These are phyloP conservation scores for Bucco capensis DNA, from an alignment of 2,113 vertebrate genomes.

Conservation along the genomic window DNA sequence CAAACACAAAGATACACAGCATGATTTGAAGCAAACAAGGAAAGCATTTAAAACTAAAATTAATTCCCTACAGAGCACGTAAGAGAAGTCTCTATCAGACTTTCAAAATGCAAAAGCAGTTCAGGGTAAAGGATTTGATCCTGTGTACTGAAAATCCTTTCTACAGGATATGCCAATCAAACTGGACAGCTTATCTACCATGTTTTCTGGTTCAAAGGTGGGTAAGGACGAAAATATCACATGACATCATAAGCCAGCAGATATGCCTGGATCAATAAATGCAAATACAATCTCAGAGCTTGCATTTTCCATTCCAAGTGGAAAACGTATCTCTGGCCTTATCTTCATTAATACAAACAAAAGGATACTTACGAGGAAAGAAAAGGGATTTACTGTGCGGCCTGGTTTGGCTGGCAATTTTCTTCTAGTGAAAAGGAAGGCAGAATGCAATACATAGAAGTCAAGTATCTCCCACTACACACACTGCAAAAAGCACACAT, in stretches of 20 bases:
- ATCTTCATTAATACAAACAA: constrained; percentile 44
- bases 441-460: neutral
- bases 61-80: neutral
- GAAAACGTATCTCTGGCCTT: constrained; percentile 3
- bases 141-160: neutral
- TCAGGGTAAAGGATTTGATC: neutral
- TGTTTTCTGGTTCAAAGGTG: constrained; percentile 2
- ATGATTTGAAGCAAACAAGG: neutral
- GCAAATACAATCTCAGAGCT: constrained; percentile 8
- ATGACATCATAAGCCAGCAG: neutral
- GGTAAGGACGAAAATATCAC: constrained; percentile 42
- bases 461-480: neutral
- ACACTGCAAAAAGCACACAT: neutral
- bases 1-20: neutral
- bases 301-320: neutral
- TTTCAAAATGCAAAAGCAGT: neutral
- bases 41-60: constrained; percentile 7
- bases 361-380: neutral
- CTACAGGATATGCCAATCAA: constrained; percentile 13
- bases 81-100: neutral
- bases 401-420: neutral
- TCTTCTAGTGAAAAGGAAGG: neutral
- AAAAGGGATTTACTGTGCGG: neutral
- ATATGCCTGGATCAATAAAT: constrained; percentile 46
- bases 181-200: constrained; percentile 22